Conservation (phyloP, 2,888 invertebrate genomes). For the Hermodice carunculata region DNA sequence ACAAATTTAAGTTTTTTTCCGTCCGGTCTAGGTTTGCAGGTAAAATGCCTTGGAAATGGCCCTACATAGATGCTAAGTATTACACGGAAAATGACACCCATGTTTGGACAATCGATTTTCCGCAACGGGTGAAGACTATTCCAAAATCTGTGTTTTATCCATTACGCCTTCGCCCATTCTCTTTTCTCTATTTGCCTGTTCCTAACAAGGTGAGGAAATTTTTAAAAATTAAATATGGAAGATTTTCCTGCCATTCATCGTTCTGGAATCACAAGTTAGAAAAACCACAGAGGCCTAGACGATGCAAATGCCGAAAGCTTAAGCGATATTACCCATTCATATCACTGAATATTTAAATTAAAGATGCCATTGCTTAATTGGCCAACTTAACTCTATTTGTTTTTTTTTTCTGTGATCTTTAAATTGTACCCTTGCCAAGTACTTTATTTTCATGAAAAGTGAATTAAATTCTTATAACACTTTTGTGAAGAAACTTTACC, state of each 20-base stretch:
- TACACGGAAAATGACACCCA: conserved; percentile 16
- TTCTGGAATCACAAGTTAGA: conserved; percentile 12
- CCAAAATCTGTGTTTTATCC: conserved; percentile 9
- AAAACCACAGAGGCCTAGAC: neutral
- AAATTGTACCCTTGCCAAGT: too few relatives aligned
- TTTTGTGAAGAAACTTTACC: too few relatives aligned
- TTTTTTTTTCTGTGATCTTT: too few relatives aligned
- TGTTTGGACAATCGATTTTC: conserved; percentile 7
- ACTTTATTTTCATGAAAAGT: too few relatives aligned
- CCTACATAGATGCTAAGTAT: conserved; percentile 20
- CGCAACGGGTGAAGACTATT: neutral
- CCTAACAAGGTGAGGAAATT: conserved; percentile 10
- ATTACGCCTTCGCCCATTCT: conserved; percentile 11
- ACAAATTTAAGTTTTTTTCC: conserved; percentile 20
- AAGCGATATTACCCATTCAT: conserved; percentile 16
- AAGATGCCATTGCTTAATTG: too few relatives aligned
- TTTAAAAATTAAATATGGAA: conserved; percentile 12
- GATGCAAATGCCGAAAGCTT: conserved; percentile 15
- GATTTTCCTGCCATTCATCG: conserved; percentile 4
- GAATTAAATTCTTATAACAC: too few relatives aligned
- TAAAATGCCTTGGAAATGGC: conserved; percentile 11
- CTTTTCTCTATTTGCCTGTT: conserved; percentile 9
- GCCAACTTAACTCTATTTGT: too few relatives aligned
- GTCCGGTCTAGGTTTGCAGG: neutral
- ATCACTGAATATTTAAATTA: too few relatives aligned